A percentile compares a stretch with the other conserved stretches of the same genome.
Evolutionary conservation across 2,797 vertebrate genomes (phyloP).

Genomic region (Squalus acanthias): DNA sequence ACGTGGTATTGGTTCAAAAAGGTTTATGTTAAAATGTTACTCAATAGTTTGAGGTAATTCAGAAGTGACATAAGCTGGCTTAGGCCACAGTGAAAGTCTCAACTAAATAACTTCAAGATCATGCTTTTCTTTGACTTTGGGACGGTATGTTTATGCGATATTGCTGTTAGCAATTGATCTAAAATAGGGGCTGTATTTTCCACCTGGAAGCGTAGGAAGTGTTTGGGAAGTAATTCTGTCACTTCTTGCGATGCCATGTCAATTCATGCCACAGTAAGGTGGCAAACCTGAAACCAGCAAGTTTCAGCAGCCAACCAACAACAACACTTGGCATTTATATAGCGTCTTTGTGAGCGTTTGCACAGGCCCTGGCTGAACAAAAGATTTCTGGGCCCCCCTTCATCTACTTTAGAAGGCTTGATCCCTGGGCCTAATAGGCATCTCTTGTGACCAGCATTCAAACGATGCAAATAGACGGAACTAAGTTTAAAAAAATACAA

Average conservation of each 20-base stretch:
- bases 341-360: not conserved
- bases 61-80: not conserved
- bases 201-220: not conserved
- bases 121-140: not conserved
- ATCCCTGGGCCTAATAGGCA: not conserved
- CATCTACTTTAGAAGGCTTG: not conserved
- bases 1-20: not conserved
- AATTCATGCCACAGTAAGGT: not conserved
- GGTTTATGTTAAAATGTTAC: not conserved
- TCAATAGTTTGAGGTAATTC: not conserved
- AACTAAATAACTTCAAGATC: not conserved
- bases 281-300: not conserved
- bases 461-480: not conserved
- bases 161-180: not conserved
- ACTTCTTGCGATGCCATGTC: not conserved
- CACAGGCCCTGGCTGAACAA: no score
- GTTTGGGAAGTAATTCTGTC: not conserved
- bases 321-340: not conserved
- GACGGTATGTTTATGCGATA: not conserved
- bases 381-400: no score
- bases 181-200: not conserved
- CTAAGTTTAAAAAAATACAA: not conserved
- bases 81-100: not conserved
- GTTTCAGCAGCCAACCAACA: not conserved
- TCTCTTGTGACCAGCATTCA: not conserved